phyloP scores from a whole-genome alignment of 2,797 vertebrate genomes.

The Agapornis canus region DNA sequence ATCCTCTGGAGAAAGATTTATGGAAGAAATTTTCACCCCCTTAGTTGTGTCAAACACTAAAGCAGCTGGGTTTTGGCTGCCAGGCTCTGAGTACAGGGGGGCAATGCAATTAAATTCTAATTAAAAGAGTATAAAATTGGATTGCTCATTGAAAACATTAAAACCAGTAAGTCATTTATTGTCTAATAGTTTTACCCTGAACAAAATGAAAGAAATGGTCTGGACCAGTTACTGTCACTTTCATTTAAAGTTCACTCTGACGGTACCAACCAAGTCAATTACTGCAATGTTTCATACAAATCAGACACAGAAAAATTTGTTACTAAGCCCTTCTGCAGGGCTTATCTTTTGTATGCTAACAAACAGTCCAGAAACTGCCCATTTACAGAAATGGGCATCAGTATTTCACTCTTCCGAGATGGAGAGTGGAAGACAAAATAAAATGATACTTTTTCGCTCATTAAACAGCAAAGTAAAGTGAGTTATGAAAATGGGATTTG shows the following conservation, averaged over 20 bases:
- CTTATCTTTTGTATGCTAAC: background rate
- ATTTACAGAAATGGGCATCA: background rate
- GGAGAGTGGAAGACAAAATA: background rate
- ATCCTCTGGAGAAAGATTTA: background rate
- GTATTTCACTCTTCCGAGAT: background rate
- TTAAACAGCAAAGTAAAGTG: background rate
- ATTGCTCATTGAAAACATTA: conserved; percentile 34
- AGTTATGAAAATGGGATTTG: background rate
- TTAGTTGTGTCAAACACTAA: background rate
- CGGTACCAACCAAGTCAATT: background rate
- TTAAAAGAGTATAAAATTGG: conserved; percentile 43
- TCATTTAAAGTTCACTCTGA: background rate
- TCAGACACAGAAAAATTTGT: background rate
- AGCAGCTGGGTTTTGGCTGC: conserved; percentile 15
- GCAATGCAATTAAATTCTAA: conserved; percentile 46
- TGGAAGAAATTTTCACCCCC: background rate
- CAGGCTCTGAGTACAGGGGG: background rate
- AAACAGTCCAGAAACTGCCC: background rate
- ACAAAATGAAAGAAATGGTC: background rate
- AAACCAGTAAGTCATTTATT: conserved; percentile 29
- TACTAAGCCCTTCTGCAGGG: background rate
- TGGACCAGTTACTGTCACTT: conserved; percentile 29
- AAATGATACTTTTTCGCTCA: background rate
- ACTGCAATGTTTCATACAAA: background rate
- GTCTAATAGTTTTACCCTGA: conserved; percentile 6